Percentiles rank a stretch among this genome's conserved stretches.
phyloP scores from a whole-genome alignment of 1,140 invertebrate species.

The Drosophila ironensis region DNA sequence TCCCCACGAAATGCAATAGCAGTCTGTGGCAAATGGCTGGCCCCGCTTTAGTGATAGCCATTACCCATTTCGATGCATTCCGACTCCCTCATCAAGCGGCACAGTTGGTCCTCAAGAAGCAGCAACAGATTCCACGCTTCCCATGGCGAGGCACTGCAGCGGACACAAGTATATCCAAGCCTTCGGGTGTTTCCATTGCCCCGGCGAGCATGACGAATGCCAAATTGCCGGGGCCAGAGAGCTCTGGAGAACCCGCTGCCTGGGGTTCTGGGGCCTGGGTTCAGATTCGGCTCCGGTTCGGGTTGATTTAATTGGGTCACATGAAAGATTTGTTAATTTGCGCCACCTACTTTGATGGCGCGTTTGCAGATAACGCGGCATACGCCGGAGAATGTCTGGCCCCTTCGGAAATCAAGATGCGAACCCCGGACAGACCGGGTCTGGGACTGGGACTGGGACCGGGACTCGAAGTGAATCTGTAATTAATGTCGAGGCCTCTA shows the following conservation, averaged over 20 bases:
- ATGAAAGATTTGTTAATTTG: slow-evolving; percentile 79
- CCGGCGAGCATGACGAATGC: slow-evolving; percentile 70
- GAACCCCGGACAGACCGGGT: background rate
- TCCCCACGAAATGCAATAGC: slow-evolving; percentile 11
- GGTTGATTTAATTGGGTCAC: slow-evolving; percentile 76
- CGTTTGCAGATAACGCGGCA: slow-evolving; percentile 60
- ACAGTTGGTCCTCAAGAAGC: slow-evolving; percentile 10
- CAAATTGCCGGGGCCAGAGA: slow-evolving; percentile 60
- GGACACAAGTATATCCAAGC: background rate
- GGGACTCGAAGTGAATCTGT: slow-evolving; percentile 24
- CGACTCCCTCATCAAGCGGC: slow-evolving; percentile 28
- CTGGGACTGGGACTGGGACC: background rate
- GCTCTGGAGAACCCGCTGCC: slow-evolving; percentile 9
- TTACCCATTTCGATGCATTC: slow-evolving; percentile 34
- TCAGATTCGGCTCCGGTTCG: no score
- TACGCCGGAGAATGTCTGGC: slow-evolving; percentile 48
- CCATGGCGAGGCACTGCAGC: slow-evolving; percentile 1
- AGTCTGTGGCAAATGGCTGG: slow-evolving; percentile 9
- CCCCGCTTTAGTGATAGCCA: slow-evolving; percentile 6
- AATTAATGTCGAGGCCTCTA: slow-evolving; percentile 59
- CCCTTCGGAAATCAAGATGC: slow-evolving; percentile 22
- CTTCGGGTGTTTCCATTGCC: slow-evolving; percentile 63
- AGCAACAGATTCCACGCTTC: slow-evolving; percentile 20
- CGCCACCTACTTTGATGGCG: slow-evolving; percentile 75
- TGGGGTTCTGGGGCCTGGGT: slow-evolving; percentile 2